A percentile compares a stretch with the other conserved stretches of the same genome.
Conservation (phyloP, 1,140 invertebrate species). For the Amphibalanus amphitrite region DNA sequence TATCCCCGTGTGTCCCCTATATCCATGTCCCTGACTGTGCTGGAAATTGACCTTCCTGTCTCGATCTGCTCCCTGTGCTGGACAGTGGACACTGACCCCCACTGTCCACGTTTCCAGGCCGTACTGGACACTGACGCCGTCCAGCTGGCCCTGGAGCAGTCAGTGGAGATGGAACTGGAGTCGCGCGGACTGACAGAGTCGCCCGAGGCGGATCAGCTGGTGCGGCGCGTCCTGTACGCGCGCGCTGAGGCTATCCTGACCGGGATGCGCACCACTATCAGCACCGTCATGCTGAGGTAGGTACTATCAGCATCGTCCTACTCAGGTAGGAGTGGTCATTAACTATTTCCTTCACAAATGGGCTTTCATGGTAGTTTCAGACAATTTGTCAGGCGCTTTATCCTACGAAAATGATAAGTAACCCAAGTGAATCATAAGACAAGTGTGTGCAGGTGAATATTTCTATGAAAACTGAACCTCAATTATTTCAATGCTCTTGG, state of each 20-base stretch:
- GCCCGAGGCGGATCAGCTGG: not conserved
- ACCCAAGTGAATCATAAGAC: slow-evolving; percentile 16
- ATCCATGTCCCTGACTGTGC: no score
- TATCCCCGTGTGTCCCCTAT: no score
- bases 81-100: not conserved
- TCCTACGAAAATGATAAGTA: no score
- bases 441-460: slow-evolving; percentile 37
- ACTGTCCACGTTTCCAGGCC: not conserved
- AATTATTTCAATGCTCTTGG: no score
- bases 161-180: not conserved
- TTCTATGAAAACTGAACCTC: no score
- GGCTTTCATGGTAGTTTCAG: slow-evolving; percentile 21
- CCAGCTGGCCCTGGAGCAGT: not conserved
- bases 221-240: not conserved
- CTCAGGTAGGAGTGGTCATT: no score
- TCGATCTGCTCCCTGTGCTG: no score
- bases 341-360: not conserved
- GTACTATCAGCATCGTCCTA: no score
- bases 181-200: not conserved
- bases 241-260: not conserved
- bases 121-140: not conserved
- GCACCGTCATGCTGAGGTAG: not conserved
- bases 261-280: not conserved
- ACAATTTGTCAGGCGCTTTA: no score
- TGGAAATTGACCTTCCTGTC: no score